These are phyloP conservation scores for Strix uralensis DNA, from an alignment of 2,113 vertebrate genomes.

Conservation along the genomic window DNA sequence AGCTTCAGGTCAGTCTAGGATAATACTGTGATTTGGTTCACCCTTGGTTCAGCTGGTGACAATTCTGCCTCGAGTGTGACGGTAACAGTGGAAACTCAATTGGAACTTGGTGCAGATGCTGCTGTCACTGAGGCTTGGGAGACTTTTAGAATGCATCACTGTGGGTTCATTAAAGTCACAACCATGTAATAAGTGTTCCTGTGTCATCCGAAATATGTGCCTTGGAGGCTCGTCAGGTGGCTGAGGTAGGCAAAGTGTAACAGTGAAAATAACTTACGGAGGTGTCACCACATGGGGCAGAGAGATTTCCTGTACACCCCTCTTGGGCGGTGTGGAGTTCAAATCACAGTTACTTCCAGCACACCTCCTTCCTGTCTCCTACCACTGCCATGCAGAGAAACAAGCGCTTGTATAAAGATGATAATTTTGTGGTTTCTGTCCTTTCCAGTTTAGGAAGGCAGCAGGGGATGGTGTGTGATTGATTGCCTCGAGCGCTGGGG, in stretches of 20 bases:
- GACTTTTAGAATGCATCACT: neutral
- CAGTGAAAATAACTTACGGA: neutral
- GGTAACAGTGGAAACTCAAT: neutral
- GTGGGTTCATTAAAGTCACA: neutral
- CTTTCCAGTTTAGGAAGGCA: neutral
- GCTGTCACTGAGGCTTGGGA: neutral
- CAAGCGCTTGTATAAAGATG: neutral
- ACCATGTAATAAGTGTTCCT: neutral
- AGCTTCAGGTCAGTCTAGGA: neutral
- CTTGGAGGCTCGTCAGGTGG: neutral
- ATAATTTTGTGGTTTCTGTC: neutral
- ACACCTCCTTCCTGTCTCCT: neutral
- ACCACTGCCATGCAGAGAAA: neutral
- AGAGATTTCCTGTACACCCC: fast-evolving
- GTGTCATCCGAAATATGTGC: neutral
- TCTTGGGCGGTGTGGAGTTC: fast-evolving
- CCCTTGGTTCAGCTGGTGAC: neutral
- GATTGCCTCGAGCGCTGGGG: neutral
- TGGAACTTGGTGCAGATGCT: neutral
- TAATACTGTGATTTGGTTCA: neutral
- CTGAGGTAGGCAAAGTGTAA: neutral
- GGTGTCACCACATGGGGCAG: fast-evolving
- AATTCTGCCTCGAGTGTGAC: fast-evolving
- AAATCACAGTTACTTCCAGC: neutral
- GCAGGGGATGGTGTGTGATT: neutral